Evolutionary conservation across 2,113 vertebrate genomes (phyloP).

Genomic region (Clarias macrocephalus): DNA sequence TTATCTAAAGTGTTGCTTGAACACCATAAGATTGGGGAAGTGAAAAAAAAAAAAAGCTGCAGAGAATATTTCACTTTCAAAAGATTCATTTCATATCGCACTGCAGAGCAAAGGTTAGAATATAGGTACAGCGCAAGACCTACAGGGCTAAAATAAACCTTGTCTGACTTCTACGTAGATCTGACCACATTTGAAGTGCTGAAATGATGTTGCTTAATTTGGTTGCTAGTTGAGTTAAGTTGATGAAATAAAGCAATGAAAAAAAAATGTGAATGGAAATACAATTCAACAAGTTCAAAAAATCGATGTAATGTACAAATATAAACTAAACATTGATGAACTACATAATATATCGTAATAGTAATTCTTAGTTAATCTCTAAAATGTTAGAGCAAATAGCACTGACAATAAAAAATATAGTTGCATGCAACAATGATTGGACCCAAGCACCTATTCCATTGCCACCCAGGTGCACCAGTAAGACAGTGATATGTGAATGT

Average conservation of each 20-base stretch:
- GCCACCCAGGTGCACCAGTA: too few relatives aligned
- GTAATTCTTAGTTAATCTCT: neutral
- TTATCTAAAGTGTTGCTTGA: neutral
- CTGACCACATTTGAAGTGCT: neutral
- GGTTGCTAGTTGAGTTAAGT: neutral
- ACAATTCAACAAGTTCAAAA: neutral
- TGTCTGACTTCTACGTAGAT: neutral
- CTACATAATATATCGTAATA: neutral
- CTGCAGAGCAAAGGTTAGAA: neutral
- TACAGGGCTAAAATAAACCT: constrained; percentile 4
- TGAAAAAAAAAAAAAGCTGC: neutral
- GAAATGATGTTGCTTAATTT: neutral
- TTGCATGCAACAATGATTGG: too few relatives aligned
- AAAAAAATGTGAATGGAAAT: neutral
- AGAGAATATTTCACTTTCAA: neutral
- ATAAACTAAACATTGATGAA: neutral
- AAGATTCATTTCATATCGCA: neutral
- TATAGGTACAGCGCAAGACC: neutral
- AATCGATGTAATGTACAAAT: neutral
- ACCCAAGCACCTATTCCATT: too few relatives aligned
- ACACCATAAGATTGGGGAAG: constrained; percentile 15
- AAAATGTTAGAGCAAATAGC: neutral
- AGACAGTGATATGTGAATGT: too few relatives aligned
- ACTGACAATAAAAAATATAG: neutral
- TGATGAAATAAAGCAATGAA: neutral